Percentiles rank a stretch among this genome's conserved stretches.
Conservation (phyloP, 2,113 vertebrate genomes). For the Etheostoma spectabile region DNA sequence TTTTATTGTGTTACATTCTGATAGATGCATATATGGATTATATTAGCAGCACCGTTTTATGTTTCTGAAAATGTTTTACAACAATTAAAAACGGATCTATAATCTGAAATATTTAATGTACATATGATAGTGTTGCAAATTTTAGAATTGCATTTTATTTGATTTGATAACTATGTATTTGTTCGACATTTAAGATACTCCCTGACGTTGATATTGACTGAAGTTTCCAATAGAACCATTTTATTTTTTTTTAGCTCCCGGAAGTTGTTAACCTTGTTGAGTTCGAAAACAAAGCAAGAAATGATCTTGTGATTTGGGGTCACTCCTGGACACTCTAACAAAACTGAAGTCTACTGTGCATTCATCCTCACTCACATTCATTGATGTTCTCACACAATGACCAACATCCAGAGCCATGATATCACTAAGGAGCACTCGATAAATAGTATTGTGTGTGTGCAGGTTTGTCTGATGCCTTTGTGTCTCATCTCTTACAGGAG, state of each 20-base stretch:
- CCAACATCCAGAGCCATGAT: background rate
- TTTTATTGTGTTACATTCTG: too few species aligned
- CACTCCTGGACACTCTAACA: background rate
- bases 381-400: background rate
- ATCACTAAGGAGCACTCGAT: background rate
- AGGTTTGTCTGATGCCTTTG: conserved; percentile 9
- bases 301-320: too few species aligned
- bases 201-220: background rate
- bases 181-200: background rate
- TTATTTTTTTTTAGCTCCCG: background rate
- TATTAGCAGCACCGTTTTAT: too few species aligned
- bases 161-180: background rate
- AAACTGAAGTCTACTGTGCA: background rate
- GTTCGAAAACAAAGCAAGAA: background rate
- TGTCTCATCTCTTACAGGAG: conserved; percentile 84
- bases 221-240: background rate
- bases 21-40: too few species aligned
- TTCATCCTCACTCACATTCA: background rate
- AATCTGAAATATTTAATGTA: background rate
- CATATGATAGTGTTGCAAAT: background rate
- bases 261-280: background rate
- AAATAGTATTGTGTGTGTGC: background rate
- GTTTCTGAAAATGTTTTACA: background rate
- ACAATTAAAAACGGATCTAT: background rate
- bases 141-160: background rate